phyloP scores from a whole-genome alignment of 2,113 vertebrate species.

The Cichladusa arquata region DNA sequence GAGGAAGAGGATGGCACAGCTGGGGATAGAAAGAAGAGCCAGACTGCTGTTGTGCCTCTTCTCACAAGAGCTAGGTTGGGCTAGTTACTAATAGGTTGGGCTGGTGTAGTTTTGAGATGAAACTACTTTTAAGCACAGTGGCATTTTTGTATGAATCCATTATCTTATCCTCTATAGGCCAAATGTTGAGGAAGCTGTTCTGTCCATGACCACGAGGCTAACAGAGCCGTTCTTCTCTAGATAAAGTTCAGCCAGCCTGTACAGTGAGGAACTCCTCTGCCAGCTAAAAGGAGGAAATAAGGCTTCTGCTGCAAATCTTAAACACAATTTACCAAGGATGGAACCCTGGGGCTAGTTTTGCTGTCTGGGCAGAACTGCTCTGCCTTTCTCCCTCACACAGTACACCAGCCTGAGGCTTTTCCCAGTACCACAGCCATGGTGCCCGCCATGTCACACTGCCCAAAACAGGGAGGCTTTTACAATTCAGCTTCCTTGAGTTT shows the following conservation, averaged over 20 bases:
- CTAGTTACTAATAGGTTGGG: neutral
- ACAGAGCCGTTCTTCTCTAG: neutral
- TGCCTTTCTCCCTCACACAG: neutral
- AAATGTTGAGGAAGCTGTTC: neutral
- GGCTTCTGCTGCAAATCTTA: neutral
- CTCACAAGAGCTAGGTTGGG: neutral
- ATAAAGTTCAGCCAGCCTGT: neutral
- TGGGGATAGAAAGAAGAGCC: neutral
- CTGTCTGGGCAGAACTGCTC: neutral
- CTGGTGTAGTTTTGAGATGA: neutral
- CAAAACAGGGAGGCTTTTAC: neutral
- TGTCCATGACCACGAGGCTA: rapidly evolving
- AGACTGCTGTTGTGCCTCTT: neutral
- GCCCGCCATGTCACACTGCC: too few species aligned
- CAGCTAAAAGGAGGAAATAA: neutral
- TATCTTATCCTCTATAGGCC: neutral
- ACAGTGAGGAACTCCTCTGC: rapidly evolving
- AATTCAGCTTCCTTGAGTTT: neutral
- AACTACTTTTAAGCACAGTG: neutral
- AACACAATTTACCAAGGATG: neutral
- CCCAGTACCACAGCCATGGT: rapidly evolving
- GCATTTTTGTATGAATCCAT: neutral
- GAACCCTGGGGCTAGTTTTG: too few species aligned
- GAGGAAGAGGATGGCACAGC: neutral
- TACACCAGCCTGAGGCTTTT: too few species aligned